These are phyloP conservation scores for Galeopterus variegatus DNA, from an alignment of 2,113 vertebrate genomes.

Conservation along the genomic window DNA sequence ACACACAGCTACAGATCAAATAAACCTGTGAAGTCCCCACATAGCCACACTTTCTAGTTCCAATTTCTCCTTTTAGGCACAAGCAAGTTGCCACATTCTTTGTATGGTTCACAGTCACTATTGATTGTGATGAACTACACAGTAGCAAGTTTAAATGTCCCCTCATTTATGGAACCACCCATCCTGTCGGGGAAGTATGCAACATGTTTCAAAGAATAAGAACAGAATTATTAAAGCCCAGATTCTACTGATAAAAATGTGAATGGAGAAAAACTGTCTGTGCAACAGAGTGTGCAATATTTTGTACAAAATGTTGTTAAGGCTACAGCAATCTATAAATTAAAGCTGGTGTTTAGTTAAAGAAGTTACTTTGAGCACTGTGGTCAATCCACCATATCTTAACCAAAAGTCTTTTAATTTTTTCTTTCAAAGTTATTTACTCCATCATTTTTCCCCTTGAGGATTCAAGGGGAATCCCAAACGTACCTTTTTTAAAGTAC, in stretches of 20 bases:
- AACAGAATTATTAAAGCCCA: conserved; percentile 68
- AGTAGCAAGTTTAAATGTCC: conserved; percentile 83
- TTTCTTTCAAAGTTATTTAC: not conserved
- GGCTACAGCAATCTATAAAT: conserved; percentile 79
- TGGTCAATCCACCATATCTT: not conserved
- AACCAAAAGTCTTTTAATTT: not conserved
- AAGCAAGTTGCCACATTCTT: conserved; percentile 86
- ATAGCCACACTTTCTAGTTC: conserved; percentile 85
- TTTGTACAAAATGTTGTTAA: conserved; percentile 30
- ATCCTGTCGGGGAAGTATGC: conserved; percentile 57
- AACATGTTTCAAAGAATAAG: conserved; percentile 82
- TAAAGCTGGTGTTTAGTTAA: conserved; percentile 52
- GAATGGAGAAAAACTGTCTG: conserved; percentile 80
- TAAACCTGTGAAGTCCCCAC: conserved; percentile 85
- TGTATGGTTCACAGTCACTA: conserved; percentile 83
- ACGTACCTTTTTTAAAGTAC: not conserved
- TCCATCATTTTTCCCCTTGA: not conserved
- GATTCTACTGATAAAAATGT: conserved; percentile 42
- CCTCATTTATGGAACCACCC: conserved; percentile 85
- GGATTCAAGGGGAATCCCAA: too few relatives aligned
- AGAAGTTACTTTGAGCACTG: not conserved
- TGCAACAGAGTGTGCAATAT: conserved; percentile 54
- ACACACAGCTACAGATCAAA: conserved; percentile 85
- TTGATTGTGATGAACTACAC: conserved; percentile 72
- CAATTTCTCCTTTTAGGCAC: conserved; percentile 87